Percentiles rank a stretch among this genome's conserved stretches.
phyloP scores from a whole-genome alignment of 1,140 invertebrate species.

The Luehdorfia chinensis region DNA sequence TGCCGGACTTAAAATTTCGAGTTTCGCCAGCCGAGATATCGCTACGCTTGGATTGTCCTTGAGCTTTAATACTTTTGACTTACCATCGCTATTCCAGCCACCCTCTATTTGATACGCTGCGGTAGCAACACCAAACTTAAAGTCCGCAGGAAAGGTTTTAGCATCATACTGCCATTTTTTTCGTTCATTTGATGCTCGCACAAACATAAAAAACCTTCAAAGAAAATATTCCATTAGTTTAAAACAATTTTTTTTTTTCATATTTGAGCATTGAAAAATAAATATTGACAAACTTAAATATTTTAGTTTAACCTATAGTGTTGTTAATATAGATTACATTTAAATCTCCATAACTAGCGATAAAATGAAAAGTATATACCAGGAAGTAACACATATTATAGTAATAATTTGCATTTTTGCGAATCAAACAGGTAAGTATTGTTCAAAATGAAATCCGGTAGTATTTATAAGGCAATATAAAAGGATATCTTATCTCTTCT shows the following conservation, averaged over 20 bases:
- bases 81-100: slow-evolving; percentile 12
- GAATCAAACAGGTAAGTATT: not conserved
- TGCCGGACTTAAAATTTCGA: too few relatives aligned
- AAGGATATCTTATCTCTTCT: slow-evolving; percentile 8
- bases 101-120: slow-evolving; percentile 14
- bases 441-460: not conserved
- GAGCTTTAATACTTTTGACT: too few relatives aligned
- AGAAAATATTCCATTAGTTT: not conserved
- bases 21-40: too few relatives aligned
- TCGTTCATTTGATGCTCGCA: not conserved
- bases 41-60: too few relatives aligned
- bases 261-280: too few relatives aligned
- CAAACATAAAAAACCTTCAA: not conserved
- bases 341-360: too few relatives aligned
- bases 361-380: too few relatives aligned
- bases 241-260: too few relatives aligned
- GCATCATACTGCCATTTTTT: not conserved
- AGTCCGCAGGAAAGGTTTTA: slow-evolving; percentile 4
- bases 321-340: too few relatives aligned
- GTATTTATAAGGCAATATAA: not conserved
- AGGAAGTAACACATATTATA: not conserved
- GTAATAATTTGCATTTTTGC: too few relatives aligned
- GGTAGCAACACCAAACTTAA: slow-evolving; percentile 3
- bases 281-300: too few relatives aligned
- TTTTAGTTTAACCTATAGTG: too few relatives aligned